Base-by-base conservation (phyloP, 2,888 invertebrate genomes). In the Trichopria drosophilae region DNA sequence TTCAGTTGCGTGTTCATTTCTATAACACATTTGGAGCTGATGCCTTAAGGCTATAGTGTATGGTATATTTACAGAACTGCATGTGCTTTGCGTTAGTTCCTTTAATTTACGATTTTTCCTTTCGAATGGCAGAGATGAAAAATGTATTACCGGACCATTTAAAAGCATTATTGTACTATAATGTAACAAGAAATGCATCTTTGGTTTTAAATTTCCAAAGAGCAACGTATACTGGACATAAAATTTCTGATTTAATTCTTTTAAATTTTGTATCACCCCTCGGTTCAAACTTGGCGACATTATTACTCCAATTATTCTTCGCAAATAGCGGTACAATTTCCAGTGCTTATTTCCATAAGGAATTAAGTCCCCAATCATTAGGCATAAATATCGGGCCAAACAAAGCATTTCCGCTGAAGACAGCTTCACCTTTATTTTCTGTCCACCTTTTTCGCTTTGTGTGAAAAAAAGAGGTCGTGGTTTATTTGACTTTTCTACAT, bases 401-500 rank as follows among this genome's bases (percentile, higher is more conserved):
- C 50, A 55, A 4, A 54, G 20, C 32, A 41, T 51, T 40, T 57
- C 44, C 1, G 57, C 43, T 6, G 55, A 47, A 26, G 53, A 58
- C 19, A 55, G 53, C 39, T 53, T 50, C 0, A 53, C 12, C 20
- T 36, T 46, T 13, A 55, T 20, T 4, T 28, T 12, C 15, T 10
- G 2, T 34, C 29, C 44, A 15, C 16, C 16, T 23, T 19, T 23
- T 45, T 49, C 2, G 6, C 3, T 20, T 52, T 46, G 7, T 16
- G 19, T 3, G 34, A 44, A 29, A 19, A 28, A 4, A 53, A 15
- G n/a, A 15, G 9, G 23, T 34, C 42, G 4, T 2, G 46, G 49
- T 29, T 44, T 55, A 31, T 44, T 50, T 10, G 23, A 18, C n/a
- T 34, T 28, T 35, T 52, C 52, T 12, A 4, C 9, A 6, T 24